Base-by-base conservation (phyloP, 2,113 vertebrate species). In the Tetraodon nigroviridis region DNA sequence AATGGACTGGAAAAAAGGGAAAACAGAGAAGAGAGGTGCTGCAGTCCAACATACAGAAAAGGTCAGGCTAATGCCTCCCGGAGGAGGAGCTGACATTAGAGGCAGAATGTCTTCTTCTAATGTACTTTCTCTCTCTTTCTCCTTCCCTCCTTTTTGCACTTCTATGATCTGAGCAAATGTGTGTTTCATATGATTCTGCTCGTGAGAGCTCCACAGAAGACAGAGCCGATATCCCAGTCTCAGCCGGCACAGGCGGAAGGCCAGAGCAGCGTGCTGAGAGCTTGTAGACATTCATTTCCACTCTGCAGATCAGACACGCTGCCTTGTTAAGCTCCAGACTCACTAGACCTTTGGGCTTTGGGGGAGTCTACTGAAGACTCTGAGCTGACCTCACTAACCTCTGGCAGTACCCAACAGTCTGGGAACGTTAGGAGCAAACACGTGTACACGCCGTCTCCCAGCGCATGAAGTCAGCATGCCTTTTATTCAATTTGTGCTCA, bases 51-150 rank as follows among this genome's bases (percentile, higher is more conserved):
- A 78, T 61, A 37, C 32, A 12, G 32, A 11, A 86, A 88, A 90
- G 86, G 87, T 89, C 90, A 89, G 80, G 53, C 67, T 84, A 83
- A 86, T 82, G 82, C 76, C 61, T 87, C 85, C 76, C 83, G 64
- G 59, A 79, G 84, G 88, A 83, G 64, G 69, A 61, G 68, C 82
- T 88, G 86, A 84, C 80, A 88, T 89, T 88, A 82, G 56, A 78
- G 53, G 59, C 56, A 80, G 73, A 88, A 87, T 74, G 83, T 86
- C 78, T 88, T 73, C 76, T 86, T 86, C 74, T n/a, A 46, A 16
- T 76, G 78, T 65, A 32, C 52, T 51, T 58, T 67, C 67, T 58
- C 19, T 41, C 61, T 55, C 69, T 59, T 69, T 66, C 61, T 52
- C 41, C 61, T 62, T 61, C 49, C 64, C 72, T 40, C 61, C 37